Base-by-base conservation (phyloP, 2,888 invertebrate genomes). In the Diarsia rubi region DNA sequence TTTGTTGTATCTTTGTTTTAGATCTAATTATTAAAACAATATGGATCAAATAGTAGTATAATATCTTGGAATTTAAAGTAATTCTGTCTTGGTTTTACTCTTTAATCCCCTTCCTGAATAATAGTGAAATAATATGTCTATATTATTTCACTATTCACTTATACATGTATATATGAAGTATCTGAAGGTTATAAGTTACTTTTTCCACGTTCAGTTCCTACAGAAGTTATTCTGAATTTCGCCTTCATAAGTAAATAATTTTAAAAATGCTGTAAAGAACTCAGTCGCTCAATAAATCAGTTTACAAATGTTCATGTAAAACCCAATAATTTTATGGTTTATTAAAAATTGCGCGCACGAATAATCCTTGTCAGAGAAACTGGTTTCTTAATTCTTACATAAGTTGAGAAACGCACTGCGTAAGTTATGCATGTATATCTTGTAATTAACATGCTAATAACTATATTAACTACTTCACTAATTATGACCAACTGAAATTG, bases 311-410 rank as follows among this genome's bases (percentile, higher is more conserved):
- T 62, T 52, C 19, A 78, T 52, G 71, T 83, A 67, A 84, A 73
- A 60, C n/a, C 24, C 52, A 71, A 66, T 73, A 73, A 62, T 47
- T 49, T 47, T 5, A 27, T 52, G 75, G 76, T 73, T 42, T 49
- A 37, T 57, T 69, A 66, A 81, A 62, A 75, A 62, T 27, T 47
- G 57, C 63, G 54, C 19, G 73, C 73, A 75, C 78, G 42, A 57
- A 79, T 81, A 72, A 81, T 84, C 63, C 79, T 88, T 82, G 79
- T 82, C 77, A 80, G 75, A 57, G 44, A 6, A 65, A 87, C 85
- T 81, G 78, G 81, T 81, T 81, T 80, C 57, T 81, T 80, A 79
- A 71, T 74, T 75, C 59, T 87, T 88, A 85, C 79, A 64, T 82
- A 87, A 87, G 44, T 45, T 59, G 79, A 81, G 86, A 87, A 87